Percentiles rank a stretch among this genome's conserved stretches.
These are phyloP conservation scores for Merluccius polli DNA, from an alignment of 2,797 vertebrate genomes.

Conservation along the genomic window DNA sequence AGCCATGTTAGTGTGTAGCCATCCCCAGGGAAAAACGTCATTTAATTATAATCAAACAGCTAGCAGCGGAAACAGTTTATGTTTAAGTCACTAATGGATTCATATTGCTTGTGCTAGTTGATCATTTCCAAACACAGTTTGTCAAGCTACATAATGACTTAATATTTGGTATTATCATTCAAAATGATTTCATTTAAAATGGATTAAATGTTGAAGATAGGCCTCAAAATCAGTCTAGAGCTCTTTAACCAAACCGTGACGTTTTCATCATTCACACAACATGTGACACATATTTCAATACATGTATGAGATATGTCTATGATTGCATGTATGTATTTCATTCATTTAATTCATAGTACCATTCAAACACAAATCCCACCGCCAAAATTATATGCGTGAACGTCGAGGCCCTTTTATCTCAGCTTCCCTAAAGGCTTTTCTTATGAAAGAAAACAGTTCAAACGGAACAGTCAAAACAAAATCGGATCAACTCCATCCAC, in stretches of 20 bases:
- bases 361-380: neutral
- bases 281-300: too few species aligned
- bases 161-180: neutral
- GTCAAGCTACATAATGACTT: neutral
- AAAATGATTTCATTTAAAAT: neutral
- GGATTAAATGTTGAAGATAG: too few species aligned
- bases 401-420: neutral
- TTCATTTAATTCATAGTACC: too few species aligned
- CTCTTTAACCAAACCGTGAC: too few species aligned
- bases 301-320: too few species aligned
- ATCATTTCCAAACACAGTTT: constrained; percentile 46
- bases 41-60: constrained; percentile 88
- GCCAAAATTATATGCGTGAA: neutral
- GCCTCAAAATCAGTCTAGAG: too few species aligned
- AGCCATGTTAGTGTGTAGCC: constrained; percentile 58
- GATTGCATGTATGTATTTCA: too few species aligned
- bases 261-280: too few species aligned
- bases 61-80: constrained; percentile 75
- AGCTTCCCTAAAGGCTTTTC: neutral
- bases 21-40: constrained; percentile 72
- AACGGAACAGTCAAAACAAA: neutral
- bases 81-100: constrained; percentile 73
- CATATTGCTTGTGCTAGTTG: constrained; percentile 68
- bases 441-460: neutral
- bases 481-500: neutral